Evolutionary conservation across 2,113 vertebrate genomes (phyloP), one percentile per base, ranked within the genome.

Genomic region (Daphoenositta chrysoptera): DNA sequence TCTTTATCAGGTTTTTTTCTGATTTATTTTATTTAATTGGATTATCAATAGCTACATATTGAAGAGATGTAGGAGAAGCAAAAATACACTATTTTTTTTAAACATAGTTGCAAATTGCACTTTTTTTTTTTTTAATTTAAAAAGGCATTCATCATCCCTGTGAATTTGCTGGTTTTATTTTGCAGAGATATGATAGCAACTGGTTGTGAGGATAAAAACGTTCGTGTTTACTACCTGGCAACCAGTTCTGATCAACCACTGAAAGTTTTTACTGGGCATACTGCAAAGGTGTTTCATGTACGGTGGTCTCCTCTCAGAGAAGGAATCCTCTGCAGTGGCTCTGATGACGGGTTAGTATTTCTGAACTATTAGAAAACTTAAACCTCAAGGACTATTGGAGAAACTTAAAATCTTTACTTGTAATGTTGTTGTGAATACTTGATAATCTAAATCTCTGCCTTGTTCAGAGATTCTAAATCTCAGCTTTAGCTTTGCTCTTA

Each of bases 141-240:
- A 37, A 48, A 68, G 61, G 3, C 14, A n/a, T 53, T 63, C 9
- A 28, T 81, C 21, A 63, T n/a, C 42, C 45, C 26, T 60, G 19
- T 90, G 50, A 69, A 78, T 87, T 72, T 48, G 2, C 26, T 66
- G 0, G 17, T 60, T 64, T 79, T 60, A 8, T 93, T 83, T 92
- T 97, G 23, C 94, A 99, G 99, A 97, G 99, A 99, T 87, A 99
- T 99, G 99, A 99, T 99, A 70, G 99, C 99, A 15, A 99, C 99
- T 14, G 99, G 99, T 85, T 99, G 99, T 89, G 99, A 99, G 94
- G 99, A 99, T 95, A 99, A 98, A 97, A 99, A 98, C 11, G 99
- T 99, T 3, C 98, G 99, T 5, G 99, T 99, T n/a, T 99, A 99
- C 85, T 99, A 99, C 73, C 95, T 99, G 94, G 99, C 99, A 90